Evolutionary conservation across 2,113 vertebrate genomes (phyloP).

Genomic region (Phaetusa simplex): DNA sequence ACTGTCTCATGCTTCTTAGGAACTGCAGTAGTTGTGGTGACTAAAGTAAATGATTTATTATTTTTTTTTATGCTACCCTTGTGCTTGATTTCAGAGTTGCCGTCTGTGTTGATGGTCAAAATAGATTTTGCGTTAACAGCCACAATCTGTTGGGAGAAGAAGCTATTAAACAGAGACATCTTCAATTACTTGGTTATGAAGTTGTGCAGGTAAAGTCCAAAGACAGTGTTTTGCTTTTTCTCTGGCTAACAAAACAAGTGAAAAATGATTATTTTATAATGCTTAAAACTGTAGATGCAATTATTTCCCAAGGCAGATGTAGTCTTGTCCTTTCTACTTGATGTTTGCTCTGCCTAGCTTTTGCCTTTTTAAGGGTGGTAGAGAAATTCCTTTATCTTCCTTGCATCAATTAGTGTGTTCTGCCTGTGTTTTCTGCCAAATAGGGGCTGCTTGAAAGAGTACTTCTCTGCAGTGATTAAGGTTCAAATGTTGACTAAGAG

Average conservation of each 20-base stretch:
- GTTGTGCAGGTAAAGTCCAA: slow-evolving; percentile 84
- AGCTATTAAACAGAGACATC: slow-evolving; percentile 88
- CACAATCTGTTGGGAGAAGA: slow-evolving; percentile 86
- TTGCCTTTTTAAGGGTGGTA: not conserved
- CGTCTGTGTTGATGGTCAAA: slow-evolving; percentile 86
- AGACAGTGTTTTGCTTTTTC: not conserved
- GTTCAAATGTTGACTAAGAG: not conserved
- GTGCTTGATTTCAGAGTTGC: slow-evolving; percentile 67
- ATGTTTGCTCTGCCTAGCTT: not conserved
- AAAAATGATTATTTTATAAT: not conserved
- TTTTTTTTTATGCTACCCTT: not conserved
- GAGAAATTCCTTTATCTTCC: not conserved
- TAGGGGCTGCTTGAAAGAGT: not conserved
- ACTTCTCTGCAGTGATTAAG: not conserved
- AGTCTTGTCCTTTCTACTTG: not conserved
- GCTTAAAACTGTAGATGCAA: not conserved
- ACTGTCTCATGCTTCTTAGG: not conserved
- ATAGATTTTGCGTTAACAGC: slow-evolving; percentile 82
- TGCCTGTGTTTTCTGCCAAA: not conserved
- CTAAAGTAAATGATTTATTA: not conserved
- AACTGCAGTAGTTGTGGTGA: not conserved
- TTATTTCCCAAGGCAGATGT: not conserved
- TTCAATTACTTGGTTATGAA: slow-evolving; percentile 87
- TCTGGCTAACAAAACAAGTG: not conserved
- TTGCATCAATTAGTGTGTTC: not conserved